A percentile compares a stretch with the other conserved stretches of the same genome.
Evolutionary conservation across 2,888 invertebrate species (phyloP).

Genomic region (Apocheima hispidaria): DNA sequence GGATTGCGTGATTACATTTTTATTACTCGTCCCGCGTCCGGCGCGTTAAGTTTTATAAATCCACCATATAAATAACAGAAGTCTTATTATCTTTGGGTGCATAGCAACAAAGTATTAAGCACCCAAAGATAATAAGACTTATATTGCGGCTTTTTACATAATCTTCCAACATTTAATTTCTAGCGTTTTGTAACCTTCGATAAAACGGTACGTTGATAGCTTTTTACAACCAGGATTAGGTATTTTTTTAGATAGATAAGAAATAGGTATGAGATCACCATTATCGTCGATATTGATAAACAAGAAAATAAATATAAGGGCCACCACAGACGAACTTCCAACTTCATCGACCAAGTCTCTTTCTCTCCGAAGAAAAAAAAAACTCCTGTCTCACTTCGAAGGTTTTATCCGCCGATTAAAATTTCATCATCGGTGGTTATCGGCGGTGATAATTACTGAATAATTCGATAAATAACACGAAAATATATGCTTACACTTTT

Average conservation of each 20-base stretch:
- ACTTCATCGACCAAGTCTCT: too few species aligned
- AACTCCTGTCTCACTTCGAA: too few species aligned
- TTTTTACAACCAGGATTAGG: background rate
- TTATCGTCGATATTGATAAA: background rate
- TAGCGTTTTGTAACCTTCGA: background rate
- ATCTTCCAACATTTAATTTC: background rate
- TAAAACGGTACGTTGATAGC: background rate
- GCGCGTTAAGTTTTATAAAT: too few species aligned
- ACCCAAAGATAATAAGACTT: too few species aligned
- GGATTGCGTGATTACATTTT: too few species aligned
- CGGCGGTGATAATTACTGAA: background rate
- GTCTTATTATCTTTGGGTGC: too few species aligned
- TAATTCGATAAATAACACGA: constrained; percentile 12
- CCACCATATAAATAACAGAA: too few species aligned
- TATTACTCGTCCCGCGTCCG: too few species aligned
- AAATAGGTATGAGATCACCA: background rate
- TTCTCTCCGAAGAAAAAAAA: too few species aligned
- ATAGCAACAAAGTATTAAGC: background rate
- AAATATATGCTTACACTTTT: constrained; percentile 24
- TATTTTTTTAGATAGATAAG: background rate
- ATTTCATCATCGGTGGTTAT: too few species aligned
- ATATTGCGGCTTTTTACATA: too few species aligned
- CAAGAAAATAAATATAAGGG: background rate
- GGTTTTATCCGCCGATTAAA: too few species aligned
- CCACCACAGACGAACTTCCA: background rate